Conservation (phyloP, 2,888 invertebrate species). For the Agrotis segetum region DNA sequence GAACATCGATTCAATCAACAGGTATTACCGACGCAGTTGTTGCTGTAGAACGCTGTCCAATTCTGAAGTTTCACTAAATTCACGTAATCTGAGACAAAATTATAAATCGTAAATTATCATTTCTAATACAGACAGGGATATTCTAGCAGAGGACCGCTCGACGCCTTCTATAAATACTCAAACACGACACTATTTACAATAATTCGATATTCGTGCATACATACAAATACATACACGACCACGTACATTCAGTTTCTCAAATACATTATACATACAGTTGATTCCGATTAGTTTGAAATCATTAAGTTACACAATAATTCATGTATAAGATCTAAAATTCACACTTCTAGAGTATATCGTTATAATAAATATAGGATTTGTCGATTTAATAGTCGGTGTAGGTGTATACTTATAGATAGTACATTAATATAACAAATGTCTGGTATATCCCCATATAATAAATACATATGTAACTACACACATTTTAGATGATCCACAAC, state of each 20-base stretch:
- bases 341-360: conserved; percentile 51
- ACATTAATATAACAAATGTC: conserved; percentile 54
- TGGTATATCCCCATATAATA: conserved; percentile 48
- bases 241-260: conserved; percentile 27
- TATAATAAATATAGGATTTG: conserved; percentile 61
- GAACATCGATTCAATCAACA: conserved; percentile 55
- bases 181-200: conserved; percentile 59
- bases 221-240: conserved; percentile 28
- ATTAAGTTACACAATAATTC: conserved; percentile 32
- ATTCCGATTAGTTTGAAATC: conserved; percentile 44
- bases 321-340: conserved; percentile 59
- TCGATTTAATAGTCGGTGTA: conserved; percentile 41
- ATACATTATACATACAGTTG: conserved; percentile 48
- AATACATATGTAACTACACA: conserved; percentile 38
- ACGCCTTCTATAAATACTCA: conserved; percentile 43
- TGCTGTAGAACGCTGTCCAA: conserved; percentile 66
- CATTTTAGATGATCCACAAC: conserved; percentile 32
- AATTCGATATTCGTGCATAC: conserved; percentile 44
- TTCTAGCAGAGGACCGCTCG: conserved; percentile 40
- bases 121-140: conserved; percentile 54
- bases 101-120: conserved; percentile 64
- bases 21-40: conserved; percentile 63
- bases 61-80: conserved; percentile 67
- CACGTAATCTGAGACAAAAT: conserved; percentile 67
- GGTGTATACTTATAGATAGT: conserved; percentile 48